Evolutionary conservation across 2,888 invertebrate genomes (phyloP).

Genomic region (Dorcus hopei): DNA sequence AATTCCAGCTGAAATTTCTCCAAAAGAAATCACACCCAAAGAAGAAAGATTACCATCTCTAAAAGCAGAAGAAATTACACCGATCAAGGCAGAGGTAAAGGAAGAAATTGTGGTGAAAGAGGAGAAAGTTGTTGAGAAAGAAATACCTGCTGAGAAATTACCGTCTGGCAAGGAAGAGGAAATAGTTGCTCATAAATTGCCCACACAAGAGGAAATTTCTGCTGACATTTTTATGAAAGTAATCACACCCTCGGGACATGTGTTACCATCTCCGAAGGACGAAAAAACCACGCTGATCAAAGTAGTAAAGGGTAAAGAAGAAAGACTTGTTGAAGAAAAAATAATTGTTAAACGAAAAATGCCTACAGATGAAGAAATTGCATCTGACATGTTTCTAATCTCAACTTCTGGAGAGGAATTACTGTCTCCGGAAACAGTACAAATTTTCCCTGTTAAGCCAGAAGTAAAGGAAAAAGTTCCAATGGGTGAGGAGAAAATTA

Average conservation of each 20-base stretch:
- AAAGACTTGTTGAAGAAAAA: background rate
- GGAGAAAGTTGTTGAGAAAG: constrained; percentile 15
- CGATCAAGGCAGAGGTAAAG: background rate
- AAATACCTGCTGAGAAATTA: background rate
- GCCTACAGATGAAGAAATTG: too few relatives aligned
- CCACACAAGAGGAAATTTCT: background rate
- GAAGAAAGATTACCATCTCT: constrained; percentile 1
- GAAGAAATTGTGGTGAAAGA: background rate
- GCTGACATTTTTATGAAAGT: background rate
- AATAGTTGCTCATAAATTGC: too few relatives aligned
- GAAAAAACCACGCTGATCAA: background rate
- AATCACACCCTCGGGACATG: background rate
- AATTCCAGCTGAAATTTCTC: background rate
- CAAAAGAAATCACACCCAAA: background rate
- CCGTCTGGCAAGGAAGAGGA: background rate
- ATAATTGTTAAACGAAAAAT: background rate
- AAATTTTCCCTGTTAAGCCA: too few relatives aligned
- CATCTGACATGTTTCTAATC: too few relatives aligned
- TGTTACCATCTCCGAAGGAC: background rate
- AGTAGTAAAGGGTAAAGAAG: background rate
- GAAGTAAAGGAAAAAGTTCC: too few relatives aligned
- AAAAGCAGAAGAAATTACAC: constrained; percentile 1
- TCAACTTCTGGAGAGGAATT: too few relatives aligned
- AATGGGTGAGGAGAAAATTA: too few relatives aligned
- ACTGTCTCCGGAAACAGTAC: too few relatives aligned